Evolutionary conservation across 2,113 vertebrate genomes (phyloP).

Genomic region (Cettia cetti): DNA sequence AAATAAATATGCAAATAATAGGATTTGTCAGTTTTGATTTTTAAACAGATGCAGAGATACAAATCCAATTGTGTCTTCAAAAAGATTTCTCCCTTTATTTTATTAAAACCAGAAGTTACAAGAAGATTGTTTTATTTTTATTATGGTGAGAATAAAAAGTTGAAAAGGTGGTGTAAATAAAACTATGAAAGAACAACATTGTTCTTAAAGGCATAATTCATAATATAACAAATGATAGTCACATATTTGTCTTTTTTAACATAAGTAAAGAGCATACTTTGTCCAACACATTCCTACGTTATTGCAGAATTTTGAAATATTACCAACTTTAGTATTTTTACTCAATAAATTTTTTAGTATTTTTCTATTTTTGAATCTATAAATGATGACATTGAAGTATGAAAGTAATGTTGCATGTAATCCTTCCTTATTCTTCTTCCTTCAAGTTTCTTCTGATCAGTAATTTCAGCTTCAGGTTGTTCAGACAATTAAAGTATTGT

Average conservation of each 20-base stretch:
- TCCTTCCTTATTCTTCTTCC: not conserved
- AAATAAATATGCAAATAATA: constrained; percentile 24
- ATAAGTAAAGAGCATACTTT: not conserved
- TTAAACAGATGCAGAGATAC: not conserved
- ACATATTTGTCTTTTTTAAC: not conserved
- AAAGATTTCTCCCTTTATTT: not conserved
- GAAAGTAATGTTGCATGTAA: not conserved
- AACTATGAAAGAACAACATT: not conserved
- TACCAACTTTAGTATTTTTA: not conserved
- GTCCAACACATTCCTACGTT: not conserved
- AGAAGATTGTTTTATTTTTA: constrained; percentile 5
- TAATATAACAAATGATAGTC: not conserved
- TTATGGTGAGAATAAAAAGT: not conserved
- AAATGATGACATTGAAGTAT: not conserved
- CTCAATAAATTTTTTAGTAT: not conserved
- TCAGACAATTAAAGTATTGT: not conserved
- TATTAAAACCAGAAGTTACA: constrained; percentile 31
- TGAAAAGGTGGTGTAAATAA: constrained; percentile 5
- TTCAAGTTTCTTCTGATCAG: not conserved
- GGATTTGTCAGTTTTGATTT: not conserved
- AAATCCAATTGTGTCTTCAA: constrained; percentile 22
- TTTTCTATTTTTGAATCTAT: not conserved
- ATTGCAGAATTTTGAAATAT: not conserved
- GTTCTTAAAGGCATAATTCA: not conserved
- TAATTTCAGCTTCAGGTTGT: not conserved